Evolutionary conservation across 2,888 invertebrate genomes (phyloP).

Genomic region (Charanyca ferruginea): DNA sequence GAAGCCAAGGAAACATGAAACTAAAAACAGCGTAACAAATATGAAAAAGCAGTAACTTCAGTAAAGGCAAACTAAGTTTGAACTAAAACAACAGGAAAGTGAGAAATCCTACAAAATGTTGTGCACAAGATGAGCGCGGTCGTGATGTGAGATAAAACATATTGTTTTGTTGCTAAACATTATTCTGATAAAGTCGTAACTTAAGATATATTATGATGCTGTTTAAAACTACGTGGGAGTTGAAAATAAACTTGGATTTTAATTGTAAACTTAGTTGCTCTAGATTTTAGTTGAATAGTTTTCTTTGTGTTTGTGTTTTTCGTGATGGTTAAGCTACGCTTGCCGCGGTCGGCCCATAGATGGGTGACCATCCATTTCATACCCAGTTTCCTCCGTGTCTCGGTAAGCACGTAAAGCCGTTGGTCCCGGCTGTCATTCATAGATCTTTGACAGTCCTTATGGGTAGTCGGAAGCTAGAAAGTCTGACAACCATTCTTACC

Average conservation of each 20-base stretch:
- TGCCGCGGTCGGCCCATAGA: no score
- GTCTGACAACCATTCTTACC: no score
- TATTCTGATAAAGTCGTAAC: constrained; percentile 18
- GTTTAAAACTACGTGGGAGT: constrained; percentile 13
- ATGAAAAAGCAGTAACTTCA: constrained; percentile 28
- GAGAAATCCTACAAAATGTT: constrained; percentile 48
- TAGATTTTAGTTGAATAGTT: constrained; percentile 5
- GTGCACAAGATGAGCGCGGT: constrained; percentile 11
- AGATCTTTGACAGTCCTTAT: no score
- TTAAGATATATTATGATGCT: constrained; percentile 18
- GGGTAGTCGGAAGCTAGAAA: no score
- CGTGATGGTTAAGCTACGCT: no score
- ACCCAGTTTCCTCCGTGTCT: no score
- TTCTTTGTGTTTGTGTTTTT: no score
- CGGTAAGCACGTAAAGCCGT: no score
- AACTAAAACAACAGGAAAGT: constrained; percentile 28
- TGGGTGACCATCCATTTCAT: no score
- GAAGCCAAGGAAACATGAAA: constrained; percentile 1
- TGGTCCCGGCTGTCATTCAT: no score
- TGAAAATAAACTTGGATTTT: constrained; percentile 20
- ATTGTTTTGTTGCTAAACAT: constrained; percentile 34
- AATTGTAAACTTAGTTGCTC: constrained; percentile 12
- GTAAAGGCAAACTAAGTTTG: constrained; percentile 22
- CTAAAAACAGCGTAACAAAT: constrained; percentile 27
- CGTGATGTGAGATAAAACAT: constrained; percentile 43